These are phyloP conservation scores for Teinopalpus imperialis DNA, from an alignment of 2,888 invertebrate genomes.

Conservation along the genomic window DNA sequence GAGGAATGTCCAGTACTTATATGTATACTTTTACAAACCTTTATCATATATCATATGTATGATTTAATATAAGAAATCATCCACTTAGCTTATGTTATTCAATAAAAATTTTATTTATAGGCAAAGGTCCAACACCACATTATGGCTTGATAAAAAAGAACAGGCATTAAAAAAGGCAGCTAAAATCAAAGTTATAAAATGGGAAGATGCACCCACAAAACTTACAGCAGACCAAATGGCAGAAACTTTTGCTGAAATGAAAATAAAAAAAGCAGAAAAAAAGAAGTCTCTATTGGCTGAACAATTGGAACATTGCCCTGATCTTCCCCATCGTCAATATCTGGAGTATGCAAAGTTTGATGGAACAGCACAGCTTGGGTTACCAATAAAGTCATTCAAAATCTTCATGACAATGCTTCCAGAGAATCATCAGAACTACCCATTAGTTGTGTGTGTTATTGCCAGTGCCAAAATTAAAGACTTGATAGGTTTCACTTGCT, in stretches of 20 bases:
- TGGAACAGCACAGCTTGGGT: conserved; percentile 91
- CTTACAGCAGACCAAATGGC: conserved; percentile 81
- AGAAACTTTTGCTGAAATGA: conserved; percentile 80
- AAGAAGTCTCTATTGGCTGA: conserved; percentile 86
- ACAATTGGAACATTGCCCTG: conserved; percentile 88
- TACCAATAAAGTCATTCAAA: conserved; percentile 91
- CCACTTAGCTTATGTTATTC: too few relatives aligned
- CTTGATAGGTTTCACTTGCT: conserved; percentile 95
- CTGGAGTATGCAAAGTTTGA: conserved; percentile 95
- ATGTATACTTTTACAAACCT: too few relatives aligned
- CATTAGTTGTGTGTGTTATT: conserved; percentile 90
- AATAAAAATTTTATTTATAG: conserved; percentile 61
- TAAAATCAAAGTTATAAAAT: conserved; percentile 88
- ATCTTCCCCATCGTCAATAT: conserved; percentile 92
- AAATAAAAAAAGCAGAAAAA: conserved; percentile 52
- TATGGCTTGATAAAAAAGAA: conserved; percentile 93
- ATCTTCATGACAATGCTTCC: conserved; percentile 95
- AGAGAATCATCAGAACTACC: conserved; percentile 90
- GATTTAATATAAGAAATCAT: too few relatives aligned
- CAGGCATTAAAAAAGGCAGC: conserved; percentile 90
- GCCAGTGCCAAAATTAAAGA: conserved; percentile 93
- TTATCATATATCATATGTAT: too few relatives aligned
- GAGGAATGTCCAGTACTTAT: too few relatives aligned
- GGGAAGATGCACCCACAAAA: conserved; percentile 80
- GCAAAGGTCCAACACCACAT: conserved; percentile 93